Percentiles rank a stretch among this genome's conserved stretches.
Evolutionary conservation across 2,888 invertebrate genomes (phyloP).

Genomic region (Timema cristinae): DNA sequence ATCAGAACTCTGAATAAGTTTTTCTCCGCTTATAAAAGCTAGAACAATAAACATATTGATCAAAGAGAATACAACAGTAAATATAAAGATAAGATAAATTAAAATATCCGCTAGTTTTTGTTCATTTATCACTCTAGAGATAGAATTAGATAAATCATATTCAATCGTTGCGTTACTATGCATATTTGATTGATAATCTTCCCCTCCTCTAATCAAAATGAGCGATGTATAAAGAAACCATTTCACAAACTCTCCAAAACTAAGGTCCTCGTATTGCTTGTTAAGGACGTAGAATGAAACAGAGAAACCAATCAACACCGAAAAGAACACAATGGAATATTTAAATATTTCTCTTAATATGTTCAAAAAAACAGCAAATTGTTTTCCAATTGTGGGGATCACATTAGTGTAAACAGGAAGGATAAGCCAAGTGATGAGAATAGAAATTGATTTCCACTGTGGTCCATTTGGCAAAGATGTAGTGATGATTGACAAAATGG

Average conservation of each 20-base stretch:
- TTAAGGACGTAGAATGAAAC: background rate
- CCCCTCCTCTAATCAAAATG: background rate
- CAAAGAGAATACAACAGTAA: conserved; percentile 1
- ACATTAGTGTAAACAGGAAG: background rate
- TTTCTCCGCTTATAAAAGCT: background rate
- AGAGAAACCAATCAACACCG: conserved; percentile 5
- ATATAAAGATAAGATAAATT: background rate
- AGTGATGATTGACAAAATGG: background rate
- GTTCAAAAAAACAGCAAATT: background rate
- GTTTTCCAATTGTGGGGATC: background rate
- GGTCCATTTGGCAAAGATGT: background rate
- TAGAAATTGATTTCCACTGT: background rate
- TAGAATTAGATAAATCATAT: background rate
- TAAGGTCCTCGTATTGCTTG: background rate
- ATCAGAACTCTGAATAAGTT: background rate
- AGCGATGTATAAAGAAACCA: background rate
- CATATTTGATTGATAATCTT: background rate
- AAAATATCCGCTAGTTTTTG: background rate
- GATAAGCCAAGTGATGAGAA: background rate
- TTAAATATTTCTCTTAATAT: background rate
- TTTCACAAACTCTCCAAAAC: background rate
- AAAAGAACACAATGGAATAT: background rate
- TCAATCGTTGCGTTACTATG: background rate
- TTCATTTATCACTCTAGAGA: background rate
- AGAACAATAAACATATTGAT: background rate